Conservation (phyloP, 2,113 vertebrate species). For the Bucco capensis region DNA sequence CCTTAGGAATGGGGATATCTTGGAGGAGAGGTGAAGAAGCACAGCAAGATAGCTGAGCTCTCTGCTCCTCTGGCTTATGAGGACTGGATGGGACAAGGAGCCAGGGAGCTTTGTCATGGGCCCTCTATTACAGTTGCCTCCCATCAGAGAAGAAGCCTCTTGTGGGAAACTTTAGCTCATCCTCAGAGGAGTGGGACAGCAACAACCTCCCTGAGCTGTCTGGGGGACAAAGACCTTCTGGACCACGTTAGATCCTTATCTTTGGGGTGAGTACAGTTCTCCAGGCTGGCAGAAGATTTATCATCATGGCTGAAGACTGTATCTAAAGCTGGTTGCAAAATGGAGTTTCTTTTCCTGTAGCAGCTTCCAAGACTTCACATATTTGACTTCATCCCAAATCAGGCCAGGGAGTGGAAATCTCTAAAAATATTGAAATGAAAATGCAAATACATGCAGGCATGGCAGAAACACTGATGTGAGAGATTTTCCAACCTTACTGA, state of each 20-base stretch:
- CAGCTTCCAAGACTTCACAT: conserved; percentile 40
- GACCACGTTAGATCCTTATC: neutral
- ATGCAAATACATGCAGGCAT: neutral
- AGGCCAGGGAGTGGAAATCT: neutral
- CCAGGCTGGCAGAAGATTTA: conserved; percentile 14
- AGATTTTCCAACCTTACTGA: neutral
- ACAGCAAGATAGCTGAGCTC: neutral
- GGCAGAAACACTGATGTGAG: neutral
- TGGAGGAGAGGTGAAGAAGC: neutral
- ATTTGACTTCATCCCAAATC: conserved; percentile 49
- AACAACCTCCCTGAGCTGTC: neutral
- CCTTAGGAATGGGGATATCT: neutral
- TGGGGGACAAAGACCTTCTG: neutral
- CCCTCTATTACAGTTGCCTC: neutral
- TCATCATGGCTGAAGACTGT: neutral
- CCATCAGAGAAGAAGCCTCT: neutral
- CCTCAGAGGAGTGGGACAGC: neutral
- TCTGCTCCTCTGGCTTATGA: neutral
- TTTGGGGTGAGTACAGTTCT: neutral
- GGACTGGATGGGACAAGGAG: neutral
- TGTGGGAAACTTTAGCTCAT: neutral
- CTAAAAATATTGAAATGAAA: conserved; percentile 42
- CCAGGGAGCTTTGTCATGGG: neutral
- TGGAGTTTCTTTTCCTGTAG: conserved; percentile 37
- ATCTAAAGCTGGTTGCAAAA: conserved; percentile 33